Evolutionary conservation across 2,888 invertebrate genomes (phyloP).

Genomic region (Drosophila austrosaltans): DNA sequence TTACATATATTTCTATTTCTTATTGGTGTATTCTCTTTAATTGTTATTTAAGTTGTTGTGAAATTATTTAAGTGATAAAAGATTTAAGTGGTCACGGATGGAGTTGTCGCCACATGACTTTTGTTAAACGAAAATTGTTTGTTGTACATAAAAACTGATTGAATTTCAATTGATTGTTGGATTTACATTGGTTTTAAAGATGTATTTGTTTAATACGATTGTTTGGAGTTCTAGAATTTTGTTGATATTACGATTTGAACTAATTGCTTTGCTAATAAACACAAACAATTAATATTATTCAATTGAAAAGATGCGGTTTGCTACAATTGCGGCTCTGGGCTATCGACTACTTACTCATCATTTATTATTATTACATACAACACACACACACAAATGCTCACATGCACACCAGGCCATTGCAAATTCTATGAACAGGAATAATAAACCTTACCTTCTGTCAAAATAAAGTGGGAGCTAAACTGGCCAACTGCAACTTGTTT

Average conservation of each 20-base stretch:
- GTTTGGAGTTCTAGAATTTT: not conserved
- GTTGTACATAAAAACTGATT: no score
- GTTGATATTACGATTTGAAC: not conserved
- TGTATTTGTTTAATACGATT: no score
- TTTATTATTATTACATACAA: slow-evolving; percentile 35
- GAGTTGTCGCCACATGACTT: not conserved
- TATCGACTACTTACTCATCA: slow-evolving; percentile 5
- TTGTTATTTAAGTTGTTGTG: not conserved
- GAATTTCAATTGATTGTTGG: not conserved
- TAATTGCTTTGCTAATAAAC: not conserved
- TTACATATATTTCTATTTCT: no score
- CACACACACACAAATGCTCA: not conserved
- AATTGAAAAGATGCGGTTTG: not conserved
- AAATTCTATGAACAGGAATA: slow-evolving; percentile 74
- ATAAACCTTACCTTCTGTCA: slow-evolving; percentile 56
- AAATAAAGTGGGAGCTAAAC: slow-evolving; percentile 56
- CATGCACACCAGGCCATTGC: slow-evolving; percentile 53
- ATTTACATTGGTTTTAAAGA: not conserved
- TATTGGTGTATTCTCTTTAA: not conserved
- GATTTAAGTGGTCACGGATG: not conserved
- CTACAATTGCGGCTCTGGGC: not conserved
- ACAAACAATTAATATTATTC: not conserved
- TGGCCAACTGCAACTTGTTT: slow-evolving; percentile 60
- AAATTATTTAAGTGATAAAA: not conserved
- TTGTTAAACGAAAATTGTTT: no score